These are phyloP conservation scores for Limnothrissa miodon DNA, from an alignment of 2,113 vertebrate genomes.

Conservation along the genomic window DNA sequence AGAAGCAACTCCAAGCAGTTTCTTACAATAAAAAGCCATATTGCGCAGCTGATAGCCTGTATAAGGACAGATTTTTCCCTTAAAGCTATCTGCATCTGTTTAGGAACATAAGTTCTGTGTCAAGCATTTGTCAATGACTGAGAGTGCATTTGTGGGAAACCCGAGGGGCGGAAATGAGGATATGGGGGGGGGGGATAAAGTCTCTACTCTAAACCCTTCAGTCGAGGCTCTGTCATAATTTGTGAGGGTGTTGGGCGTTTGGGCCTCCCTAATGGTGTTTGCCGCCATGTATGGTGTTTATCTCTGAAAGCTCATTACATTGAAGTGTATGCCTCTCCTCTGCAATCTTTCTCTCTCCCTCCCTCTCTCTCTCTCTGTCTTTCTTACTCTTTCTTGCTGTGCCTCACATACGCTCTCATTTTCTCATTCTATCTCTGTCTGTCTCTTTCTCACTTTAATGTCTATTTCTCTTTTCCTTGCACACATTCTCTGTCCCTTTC, in stretches of 20 bases:
- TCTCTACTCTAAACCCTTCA: constrained; percentile 8
- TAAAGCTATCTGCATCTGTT: not conserved
- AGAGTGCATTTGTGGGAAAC: constrained; percentile 42
- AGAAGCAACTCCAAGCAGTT: not conserved
- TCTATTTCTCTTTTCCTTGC: not conserved
- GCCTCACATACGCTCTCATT: not conserved
- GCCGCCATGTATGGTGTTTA: constrained; percentile 15
- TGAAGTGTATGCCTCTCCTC: constrained; percentile 12
- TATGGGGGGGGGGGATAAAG: not conserved
- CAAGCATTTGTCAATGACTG: constrained; percentile 51
- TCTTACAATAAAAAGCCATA: not conserved
- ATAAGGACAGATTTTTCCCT: not conserved
- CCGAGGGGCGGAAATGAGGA: not conserved
- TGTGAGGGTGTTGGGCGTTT: constrained; percentile 7
- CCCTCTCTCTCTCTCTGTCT: not conserved
- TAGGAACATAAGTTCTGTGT: not conserved
- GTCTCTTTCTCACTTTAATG: not conserved
- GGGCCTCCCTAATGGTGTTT: constrained; percentile 17
- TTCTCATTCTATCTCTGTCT: not conserved
- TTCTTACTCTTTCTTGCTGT: not conserved
- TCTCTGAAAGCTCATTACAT: constrained; percentile 7
- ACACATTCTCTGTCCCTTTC: not conserved
- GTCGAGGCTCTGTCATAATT: constrained; percentile 8
- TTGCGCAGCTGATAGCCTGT: not conserved
- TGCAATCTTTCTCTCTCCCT: not conserved